A percentile compares a stretch with the other conserved stretches of the same genome.
Conservation (phyloP, 2,797 vertebrate genomes). For the Eptatretus atami region DNA sequence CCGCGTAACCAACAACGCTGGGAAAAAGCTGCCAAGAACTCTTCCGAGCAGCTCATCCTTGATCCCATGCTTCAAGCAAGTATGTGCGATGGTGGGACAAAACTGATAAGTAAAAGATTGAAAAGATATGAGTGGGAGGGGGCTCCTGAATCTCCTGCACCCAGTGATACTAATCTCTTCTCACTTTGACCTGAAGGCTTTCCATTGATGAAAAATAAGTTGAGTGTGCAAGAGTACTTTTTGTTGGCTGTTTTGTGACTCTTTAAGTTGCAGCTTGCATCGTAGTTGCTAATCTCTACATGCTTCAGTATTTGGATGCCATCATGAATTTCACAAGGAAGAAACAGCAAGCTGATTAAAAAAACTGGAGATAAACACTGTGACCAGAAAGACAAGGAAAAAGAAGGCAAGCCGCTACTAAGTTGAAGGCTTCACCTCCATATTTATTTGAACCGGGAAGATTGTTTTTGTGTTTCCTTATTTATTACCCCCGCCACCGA, state of each 20-base stretch:
- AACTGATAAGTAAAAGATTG: not conserved
- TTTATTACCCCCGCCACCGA: too few relatives aligned
- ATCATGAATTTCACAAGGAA: slow-evolving; percentile 80
- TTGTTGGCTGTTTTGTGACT: slow-evolving; percentile 14
- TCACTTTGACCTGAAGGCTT: slow-evolving; percentile 94
- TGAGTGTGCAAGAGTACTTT: not conserved
- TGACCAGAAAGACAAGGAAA: slow-evolving; percentile 52
- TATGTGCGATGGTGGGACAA: slow-evolving; percentile 11
- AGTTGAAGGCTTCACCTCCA: slow-evolving; percentile 16
- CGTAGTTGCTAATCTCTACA: not conserved
- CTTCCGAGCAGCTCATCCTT: slow-evolving; percentile 43
- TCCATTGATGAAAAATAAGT: slow-evolving; percentile 28
- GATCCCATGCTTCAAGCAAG: slow-evolving; percentile 76
- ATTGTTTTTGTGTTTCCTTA: not conserved
- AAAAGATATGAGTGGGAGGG: slow-evolving; percentile 6
- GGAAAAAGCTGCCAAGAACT: slow-evolving; percentile 34
- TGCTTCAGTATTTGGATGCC: slow-evolving; percentile 36
- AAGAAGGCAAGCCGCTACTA: slow-evolving; percentile 68
- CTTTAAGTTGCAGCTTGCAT: not conserved
- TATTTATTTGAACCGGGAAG: not conserved
- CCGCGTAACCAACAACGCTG: slow-evolving; percentile 18
- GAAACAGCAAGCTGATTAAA: slow-evolving; percentile 41
- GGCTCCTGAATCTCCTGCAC: not conserved
- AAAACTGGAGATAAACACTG: slow-evolving; percentile 61
- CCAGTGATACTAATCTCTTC: slow-evolving; percentile 49